Conservation (phyloP, 92 coral and sea anemone genomes). For the Zoanthus sociatus region DNA sequence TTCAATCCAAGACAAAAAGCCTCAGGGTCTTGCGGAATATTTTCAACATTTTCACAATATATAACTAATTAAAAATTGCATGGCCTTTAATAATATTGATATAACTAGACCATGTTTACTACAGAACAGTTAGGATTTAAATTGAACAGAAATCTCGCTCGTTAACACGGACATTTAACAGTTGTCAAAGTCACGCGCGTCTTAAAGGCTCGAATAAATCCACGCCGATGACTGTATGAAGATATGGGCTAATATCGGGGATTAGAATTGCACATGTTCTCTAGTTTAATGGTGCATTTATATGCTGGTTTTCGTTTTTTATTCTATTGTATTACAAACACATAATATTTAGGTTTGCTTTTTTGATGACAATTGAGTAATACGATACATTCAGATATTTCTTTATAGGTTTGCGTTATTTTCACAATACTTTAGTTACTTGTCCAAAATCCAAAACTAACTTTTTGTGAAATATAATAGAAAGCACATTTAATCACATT, state of each 20-base stretch:
- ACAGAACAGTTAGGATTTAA: neutral
- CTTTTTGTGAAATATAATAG: neutral
- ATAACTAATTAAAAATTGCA: neutral
- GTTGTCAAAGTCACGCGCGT: neutral
- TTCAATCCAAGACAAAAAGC: neutral
- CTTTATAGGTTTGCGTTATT: neutral
- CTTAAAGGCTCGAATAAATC: neutral
- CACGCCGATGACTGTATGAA: neutral
- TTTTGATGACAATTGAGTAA: neutral
- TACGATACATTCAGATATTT: neutral
- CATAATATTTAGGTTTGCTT: slow-evolving; percentile 3
- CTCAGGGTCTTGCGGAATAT: slow-evolving; percentile 9
- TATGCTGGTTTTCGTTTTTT: neutral
- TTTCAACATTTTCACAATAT: slow-evolving; percentile 16
- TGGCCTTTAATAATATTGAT: slow-evolving; percentile 1
- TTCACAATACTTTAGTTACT: neutral
- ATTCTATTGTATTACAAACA: neutral
- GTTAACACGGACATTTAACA: neutral
- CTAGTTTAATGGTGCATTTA: neutral
- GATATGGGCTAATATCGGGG: slow-evolving; percentile 4
- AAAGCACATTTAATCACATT: neutral
- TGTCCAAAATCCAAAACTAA: neutral
- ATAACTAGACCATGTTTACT: neutral
- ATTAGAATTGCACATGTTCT: slow-evolving; percentile 10
- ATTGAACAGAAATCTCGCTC: neutral